Evolutionary conservation across 2,888 invertebrate genomes (phyloP), one percentile per base, ranked within the genome.

Genomic region (Pammene aurita): DNA sequence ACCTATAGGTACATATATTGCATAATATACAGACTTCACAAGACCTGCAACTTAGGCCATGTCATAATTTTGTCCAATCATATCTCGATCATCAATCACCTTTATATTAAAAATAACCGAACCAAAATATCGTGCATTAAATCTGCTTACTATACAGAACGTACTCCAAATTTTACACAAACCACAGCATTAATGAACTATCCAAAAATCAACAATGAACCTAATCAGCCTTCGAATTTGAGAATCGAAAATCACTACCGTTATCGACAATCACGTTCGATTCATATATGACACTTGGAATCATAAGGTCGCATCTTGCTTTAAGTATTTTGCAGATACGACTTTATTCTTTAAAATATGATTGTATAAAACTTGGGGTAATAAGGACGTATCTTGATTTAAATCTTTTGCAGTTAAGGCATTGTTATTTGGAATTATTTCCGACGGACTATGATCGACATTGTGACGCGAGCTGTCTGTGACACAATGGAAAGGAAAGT

Each of bases 401-500:
- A n/a, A 7, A 9, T 58, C 44, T n/a, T 58, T 44, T 44, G 13
- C 44, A 14, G 18, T 34, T 58, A 44, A n/a, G n/a, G 14, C 58
- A 5, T 58, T 58, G 26, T 14, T 58, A 26, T 14, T 44, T 34
- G 9, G 58, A 44, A 58, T 58, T 34, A 44, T 58, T 57, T 57
- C 72, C 73, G 76, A 74, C 77, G 74, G 75, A 77, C 77, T 81
- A 83, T 87, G 89, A 86, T 88, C 88, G 90, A 90, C 87, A 89
- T 89, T 83, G 81, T 75, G 81, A 83, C 86, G 87, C 81, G 72
- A 70, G 75, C 76, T 74, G 78, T 82, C 83, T 75, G 72, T 71
- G 76, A 71, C 79, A 90, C 90, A 91, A 92, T 85, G 79, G 89
- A 87, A 88, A 86, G 80, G 91, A 90, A 92, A 92, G 90, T 86